A percentile compares a stretch with the other conserved stretches of the same genome.
phyloP scores from a whole-genome alignment of 2,888 invertebrate species.

The Fragum sueziense region DNA sequence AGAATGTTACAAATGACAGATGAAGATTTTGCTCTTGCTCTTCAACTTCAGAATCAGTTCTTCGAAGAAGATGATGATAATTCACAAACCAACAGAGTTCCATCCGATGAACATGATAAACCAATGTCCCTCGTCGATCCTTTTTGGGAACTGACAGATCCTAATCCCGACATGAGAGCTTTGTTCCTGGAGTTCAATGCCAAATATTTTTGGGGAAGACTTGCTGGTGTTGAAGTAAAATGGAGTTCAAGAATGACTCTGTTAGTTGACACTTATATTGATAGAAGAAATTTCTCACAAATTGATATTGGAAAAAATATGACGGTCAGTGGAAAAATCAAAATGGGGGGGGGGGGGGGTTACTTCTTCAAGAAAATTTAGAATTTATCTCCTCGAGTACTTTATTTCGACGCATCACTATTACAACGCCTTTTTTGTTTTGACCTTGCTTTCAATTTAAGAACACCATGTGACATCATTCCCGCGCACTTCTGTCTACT shows the following conservation, averaged over 20 bases:
- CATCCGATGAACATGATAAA: constrained; percentile 7
- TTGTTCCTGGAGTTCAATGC: constrained; percentile 94
- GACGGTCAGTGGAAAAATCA: too few species aligned
- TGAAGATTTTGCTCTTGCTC: constrained; percentile 73
- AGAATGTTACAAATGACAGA: constrained; percentile 30
- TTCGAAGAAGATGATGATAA: constrained; percentile 62
- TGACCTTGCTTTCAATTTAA: too few species aligned
- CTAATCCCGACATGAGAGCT: constrained; percentile 94
- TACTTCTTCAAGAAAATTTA: too few species aligned
- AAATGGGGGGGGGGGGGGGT: too few species aligned
- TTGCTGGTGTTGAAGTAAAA: constrained; percentile 91
- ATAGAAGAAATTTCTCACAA: too few species aligned
- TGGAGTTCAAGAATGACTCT: constrained; percentile 98
- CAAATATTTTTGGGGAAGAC: constrained; percentile 91
- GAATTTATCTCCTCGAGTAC: too few species aligned
- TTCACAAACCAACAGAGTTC: background rate
- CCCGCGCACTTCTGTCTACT: too few species aligned
- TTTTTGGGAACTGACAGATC: constrained; percentile 94
- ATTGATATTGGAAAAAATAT: too few species aligned
- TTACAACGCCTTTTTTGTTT: too few species aligned
- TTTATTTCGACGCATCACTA: too few species aligned
- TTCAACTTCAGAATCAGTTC: constrained; percentile 75
- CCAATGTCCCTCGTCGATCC: constrained; percentile 85
- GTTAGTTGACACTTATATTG: too few species aligned
- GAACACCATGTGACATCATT: too few species aligned